Evolutionary conservation across 1,140 invertebrate genomes (phyloP), one percentile per base, ranked within the genome.

Genomic region (Drosophila orena): DNA sequence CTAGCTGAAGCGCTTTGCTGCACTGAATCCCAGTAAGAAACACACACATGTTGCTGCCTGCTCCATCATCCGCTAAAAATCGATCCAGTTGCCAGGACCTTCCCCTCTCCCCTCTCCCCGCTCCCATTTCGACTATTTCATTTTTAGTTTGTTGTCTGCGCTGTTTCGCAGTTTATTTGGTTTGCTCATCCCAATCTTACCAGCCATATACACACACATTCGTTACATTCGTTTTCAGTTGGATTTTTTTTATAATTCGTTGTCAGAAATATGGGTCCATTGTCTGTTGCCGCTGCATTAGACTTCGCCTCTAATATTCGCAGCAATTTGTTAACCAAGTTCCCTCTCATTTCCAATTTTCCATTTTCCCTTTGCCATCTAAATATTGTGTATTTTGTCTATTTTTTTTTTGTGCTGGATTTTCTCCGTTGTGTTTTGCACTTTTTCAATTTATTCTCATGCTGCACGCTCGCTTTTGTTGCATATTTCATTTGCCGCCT

Each of bases 401-500:
- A 1, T 27, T 17, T 11, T 42, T 40, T n/a, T 15, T 55, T 11
- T 52, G 30, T n/a, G 12, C 27, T 4, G 10, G 14, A 57, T 40
- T 42, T 40, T 20, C 27, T 17, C 12, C n/a, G 4, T 40, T 55
- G 22, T 61, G 22, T 60, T 46, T 65, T 59, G 44, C 20, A 57
- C 24, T 70, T 81, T 86, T 86, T 72, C 79, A 89, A 89, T 88
- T 86, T 86, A 77, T 88, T 83, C 81, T 55, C 70, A 68, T 79
- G 79, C 74, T 69, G 69, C 74, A 66, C 61, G 83, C 84, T 88
- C 76, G 66, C 43, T 89, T 89, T 89, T 88, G 83, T 83, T 88
- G 83, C 83, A 88, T 88, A 89, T 88, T 86, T 86, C 79, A 86
- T 86, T 83, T 86, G 64, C 70, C 79, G 78, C 83, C 78, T 86